Evolutionary conservation across 2,888 invertebrate species (phyloP).

Genomic region (Parascotia fuliginaria): DNA sequence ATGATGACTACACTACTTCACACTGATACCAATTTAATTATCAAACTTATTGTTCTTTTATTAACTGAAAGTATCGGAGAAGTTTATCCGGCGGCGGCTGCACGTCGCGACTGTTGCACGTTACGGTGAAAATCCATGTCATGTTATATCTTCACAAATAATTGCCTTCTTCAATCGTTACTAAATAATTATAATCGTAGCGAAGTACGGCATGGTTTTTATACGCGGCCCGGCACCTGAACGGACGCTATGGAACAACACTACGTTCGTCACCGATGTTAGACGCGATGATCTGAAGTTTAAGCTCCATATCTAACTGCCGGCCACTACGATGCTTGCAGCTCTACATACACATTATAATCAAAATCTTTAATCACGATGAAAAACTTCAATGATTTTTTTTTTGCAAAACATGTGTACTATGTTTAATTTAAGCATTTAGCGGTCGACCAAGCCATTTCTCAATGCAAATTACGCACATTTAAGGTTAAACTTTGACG

Average conservation of each 20-base stretch:
- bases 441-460: too few relatives aligned
- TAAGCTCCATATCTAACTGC: too few relatives aligned
- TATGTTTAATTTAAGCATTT: too few relatives aligned
- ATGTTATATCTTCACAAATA: conserved; percentile 13
- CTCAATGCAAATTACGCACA: neutral
- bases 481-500: neutral
- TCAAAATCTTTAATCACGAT: too few relatives aligned
- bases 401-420: too few relatives aligned
- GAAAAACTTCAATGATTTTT: too few relatives aligned
- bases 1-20: conserved; percentile 18
- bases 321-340: too few relatives aligned
- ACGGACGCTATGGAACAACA: too few relatives aligned
- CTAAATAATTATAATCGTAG: conserved; percentile 3
- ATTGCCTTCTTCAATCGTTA: conserved; percentile 11
- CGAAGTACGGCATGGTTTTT: neutral
- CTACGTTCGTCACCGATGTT: too few relatives aligned
- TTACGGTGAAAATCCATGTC: conserved; percentile 4
- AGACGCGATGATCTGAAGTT: too few relatives aligned
- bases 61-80: conserved; percentile 6
- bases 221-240: too few relatives aligned
- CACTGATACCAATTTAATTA: conserved; percentile 38
- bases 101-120: neutral
- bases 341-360: too few relatives aligned
- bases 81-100: neutral
- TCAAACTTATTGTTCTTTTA: conserved; percentile 24